Conservation (phyloP, 2,797 vertebrate genomes). For the Pelochelys cantorii region DNA sequence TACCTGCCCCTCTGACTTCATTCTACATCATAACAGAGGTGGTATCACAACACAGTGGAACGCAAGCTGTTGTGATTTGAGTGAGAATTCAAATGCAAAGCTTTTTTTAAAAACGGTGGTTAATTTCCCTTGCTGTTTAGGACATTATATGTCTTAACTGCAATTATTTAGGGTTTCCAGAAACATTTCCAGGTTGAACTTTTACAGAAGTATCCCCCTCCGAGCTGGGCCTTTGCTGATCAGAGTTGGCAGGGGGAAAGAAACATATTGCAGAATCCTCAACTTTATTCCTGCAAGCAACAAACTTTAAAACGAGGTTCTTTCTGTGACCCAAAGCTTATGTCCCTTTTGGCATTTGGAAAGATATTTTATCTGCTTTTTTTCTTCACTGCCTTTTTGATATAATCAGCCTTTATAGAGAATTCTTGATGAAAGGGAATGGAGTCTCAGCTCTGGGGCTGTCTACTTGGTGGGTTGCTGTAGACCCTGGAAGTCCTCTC, state of each 20-base stretch:
- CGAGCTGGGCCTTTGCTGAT: neutral
- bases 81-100: neutral
- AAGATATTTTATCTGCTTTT: neutral
- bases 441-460: neutral
- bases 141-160: neutral
- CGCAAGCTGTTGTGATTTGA: neutral
- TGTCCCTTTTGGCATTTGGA: neutral
- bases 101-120: neutral
- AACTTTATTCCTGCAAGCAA: neutral
- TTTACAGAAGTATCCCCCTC: neutral
- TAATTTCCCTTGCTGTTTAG: neutral
- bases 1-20: neutral
- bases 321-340: neutral
- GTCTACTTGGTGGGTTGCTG: neutral
- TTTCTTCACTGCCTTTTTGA: neutral
- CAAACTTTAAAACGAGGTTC: neutral
- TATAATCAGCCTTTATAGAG: neutral
- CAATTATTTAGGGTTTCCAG: constrained; percentile 5
- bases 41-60: neutral
- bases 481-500: neutral
- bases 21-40: neutral
- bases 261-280: neutral
- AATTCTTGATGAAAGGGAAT: neutral
- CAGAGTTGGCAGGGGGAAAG: neutral
- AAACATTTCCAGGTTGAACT: neutral